Base-by-base conservation (phyloP, 2,888 invertebrate species). In the Lasioglossum vierecki region DNA sequence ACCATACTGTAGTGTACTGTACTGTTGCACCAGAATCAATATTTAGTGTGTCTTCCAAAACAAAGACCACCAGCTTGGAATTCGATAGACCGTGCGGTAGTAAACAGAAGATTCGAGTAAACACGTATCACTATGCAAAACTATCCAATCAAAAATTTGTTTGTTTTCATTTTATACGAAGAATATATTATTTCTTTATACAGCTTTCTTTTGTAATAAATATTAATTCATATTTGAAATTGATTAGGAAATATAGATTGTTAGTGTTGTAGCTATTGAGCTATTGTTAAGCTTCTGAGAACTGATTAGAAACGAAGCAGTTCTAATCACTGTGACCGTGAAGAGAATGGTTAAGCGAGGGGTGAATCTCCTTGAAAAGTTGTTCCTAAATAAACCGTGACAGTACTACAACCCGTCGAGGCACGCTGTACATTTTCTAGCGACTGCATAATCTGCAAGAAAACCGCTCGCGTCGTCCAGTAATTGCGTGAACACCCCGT, bases 61-160 rank as follows among this genome's bases (percentile, higher is more conserved):
- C 68, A 68, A 39, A 68, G 39, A 22, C 39, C 39, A 63, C 30
- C 63, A 63, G 63, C 63, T 63, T 68, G 22, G 39, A 68, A 22
- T 68, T 22, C 39, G 18, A 22, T 68, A 39, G 18, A 35, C 35
- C 35, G 22, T 68, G 22, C 39, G 3, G 9, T 68, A 39, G 39
- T 68, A 68, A 68, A 68, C 68, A 68, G 22, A 68, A 22, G 22
- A 22, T 68, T 68, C 68, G 68, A 68, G 68, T 39, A 68, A 68
- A 68, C 39, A 39, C 35, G 8, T 68, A 39, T 68, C 35, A 9
- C 3, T 22, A 2, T 35, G 39, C 8, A 68, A 39, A 68, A 11
- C 22, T 68, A 68, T 22, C 4, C 0, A 18, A 39, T 35, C 1
- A 22, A 39, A 66, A 30, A 22, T 30, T 35, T 35, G 6, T 68